Conservation (phyloP, 2,888 invertebrate genomes). For the Selenia dentaria region DNA sequence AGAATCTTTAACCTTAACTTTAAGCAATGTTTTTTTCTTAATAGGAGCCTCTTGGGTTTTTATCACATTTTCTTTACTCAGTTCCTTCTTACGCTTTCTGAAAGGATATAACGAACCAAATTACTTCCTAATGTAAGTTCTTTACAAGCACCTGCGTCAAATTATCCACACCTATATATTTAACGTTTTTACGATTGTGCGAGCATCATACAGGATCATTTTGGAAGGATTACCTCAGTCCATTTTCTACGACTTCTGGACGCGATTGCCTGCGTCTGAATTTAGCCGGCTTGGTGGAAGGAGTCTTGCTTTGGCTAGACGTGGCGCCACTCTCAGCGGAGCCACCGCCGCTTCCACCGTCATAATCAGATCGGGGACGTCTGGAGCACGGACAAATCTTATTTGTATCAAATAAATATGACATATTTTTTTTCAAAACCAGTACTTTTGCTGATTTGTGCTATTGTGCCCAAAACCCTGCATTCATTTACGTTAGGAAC, state of each 20-base stretch:
- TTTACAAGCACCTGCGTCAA: no score
- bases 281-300: conserved; percentile 62
- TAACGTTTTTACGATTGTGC: no score
- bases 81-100: conserved; percentile 75
- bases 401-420: neutral
- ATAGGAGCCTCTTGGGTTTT: conserved; percentile 59
- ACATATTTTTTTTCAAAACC: no score
- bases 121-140: neutral
- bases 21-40: conserved; percentile 52
- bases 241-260: conserved; percentile 61
- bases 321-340: conserved; percentile 78
- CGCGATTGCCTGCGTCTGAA: conserved; percentile 68
- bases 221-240: conserved; percentile 56
- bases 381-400: conserved; percentile 36
- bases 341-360: conserved; percentile 72
- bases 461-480: no score
- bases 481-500: no score
- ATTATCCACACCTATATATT: no score
- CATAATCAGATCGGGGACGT: conserved; percentile 66
- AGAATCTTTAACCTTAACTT: conserved; percentile 74
- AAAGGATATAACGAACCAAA: conserved; percentile 16
- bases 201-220: no score
- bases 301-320: conserved; percentile 70
- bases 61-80: conserved; percentile 61
- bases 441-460: no score